phyloP scores from a whole-genome alignment of 35 echinoderm and acorn worm genomes.

The Stichopus chloronotus region DNA sequence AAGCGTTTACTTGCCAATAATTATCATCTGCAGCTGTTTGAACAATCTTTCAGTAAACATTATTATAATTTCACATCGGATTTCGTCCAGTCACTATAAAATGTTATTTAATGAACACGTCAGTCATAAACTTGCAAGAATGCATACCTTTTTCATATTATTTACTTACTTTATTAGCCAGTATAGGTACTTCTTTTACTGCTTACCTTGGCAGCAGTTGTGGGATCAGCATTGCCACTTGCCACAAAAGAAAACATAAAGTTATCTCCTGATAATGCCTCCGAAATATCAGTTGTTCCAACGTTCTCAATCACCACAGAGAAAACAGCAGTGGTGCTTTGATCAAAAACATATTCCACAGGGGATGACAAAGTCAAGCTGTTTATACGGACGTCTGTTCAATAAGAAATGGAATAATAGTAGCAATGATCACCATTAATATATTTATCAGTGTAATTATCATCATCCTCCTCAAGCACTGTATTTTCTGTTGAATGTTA shows the following conservation, averaged over 20 bases:
- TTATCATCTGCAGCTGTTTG: too few relatives aligned
- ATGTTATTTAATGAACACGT: too few relatives aligned
- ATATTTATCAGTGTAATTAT: not conserved
- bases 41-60: too few relatives aligned
- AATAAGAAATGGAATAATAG: not conserved
- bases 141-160: too few relatives aligned
- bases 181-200: not conserved
- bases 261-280: not conserved
- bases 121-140: too few relatives aligned
- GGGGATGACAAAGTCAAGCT: not conserved
- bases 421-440: not conserved
- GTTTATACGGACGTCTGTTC: not conserved
- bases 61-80: too few relatives aligned
- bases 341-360: slow-evolving; percentile 25
- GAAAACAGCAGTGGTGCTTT: not conserved
- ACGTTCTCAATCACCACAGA: not conserved
- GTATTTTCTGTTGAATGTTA: not conserved
- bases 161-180: too few relatives aligned
- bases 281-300: not conserved
- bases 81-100: too few relatives aligned
- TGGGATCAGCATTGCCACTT: slow-evolving; percentile 13
- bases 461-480: not conserved
- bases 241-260: slow-evolving; percentile 16
- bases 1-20: too few relatives aligned
- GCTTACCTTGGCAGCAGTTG: not conserved